phyloP scores from a whole-genome alignment of 2,113 vertebrate genomes.

The Crotalus tigris region DNA sequence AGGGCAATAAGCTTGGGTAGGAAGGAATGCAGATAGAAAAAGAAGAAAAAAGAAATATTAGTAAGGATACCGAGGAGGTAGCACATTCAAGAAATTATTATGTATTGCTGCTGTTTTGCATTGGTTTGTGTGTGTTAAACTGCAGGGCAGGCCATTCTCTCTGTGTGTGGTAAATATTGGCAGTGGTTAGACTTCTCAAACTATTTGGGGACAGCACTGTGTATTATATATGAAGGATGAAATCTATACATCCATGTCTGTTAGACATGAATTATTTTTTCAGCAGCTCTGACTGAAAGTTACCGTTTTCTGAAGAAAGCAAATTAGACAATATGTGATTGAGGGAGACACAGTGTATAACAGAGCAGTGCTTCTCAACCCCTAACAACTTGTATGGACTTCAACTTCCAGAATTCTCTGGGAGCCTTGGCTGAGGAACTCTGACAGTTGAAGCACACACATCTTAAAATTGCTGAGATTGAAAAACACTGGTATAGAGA shows the following conservation, averaged over 20 bases:
- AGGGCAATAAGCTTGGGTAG: not conserved
- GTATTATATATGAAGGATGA: not conserved
- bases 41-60: not conserved
- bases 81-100: not conserved
- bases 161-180: not conserved
- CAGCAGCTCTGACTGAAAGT: not conserved
- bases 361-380: not conserved
- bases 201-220: not conserved
- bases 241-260: not conserved
- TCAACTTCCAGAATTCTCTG: not conserved
- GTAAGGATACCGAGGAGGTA: not conserved
- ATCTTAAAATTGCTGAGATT: not conserved
- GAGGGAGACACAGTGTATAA: not conserved
- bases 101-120: not conserved
- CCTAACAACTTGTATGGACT: not conserved
- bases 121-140: not conserved
- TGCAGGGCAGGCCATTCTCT: not conserved
- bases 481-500: not conserved
- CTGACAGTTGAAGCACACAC: not conserved
- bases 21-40: not conserved
- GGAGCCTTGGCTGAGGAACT: not conserved
- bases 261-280: not conserved
- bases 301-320: not conserved
- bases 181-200: not conserved
- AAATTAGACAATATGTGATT: not conserved